Evolutionary conservation across 2,797 vertebrate species (phyloP), one percentile per base, ranked within the genome.

Genomic region (Menidia menidia): DNA sequence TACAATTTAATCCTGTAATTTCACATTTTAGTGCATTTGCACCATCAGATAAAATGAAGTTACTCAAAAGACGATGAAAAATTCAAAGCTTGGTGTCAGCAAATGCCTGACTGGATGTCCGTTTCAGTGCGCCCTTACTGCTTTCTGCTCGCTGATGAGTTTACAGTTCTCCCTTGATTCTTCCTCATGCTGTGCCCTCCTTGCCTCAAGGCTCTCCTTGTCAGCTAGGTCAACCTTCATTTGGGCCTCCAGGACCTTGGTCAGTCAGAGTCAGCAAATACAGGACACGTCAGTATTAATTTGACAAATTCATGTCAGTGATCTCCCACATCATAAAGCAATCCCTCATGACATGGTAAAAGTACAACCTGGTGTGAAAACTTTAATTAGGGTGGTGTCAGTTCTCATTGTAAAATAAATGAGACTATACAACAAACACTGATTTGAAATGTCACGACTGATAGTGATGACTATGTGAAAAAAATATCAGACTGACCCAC

Each of bases 81-180:
- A 54, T 13, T 1, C 32, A 30, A 48, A 6, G 14, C 4, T 62
- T 19, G 18, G 18, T 52, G 10, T 13, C 12, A 11, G 31, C 31
- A 54, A 67, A 65, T 47, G 6, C 2, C 18, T 18, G 1, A 60
- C 4, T 18, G 30, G 18, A 57, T 48, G 41, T 14, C 1, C 32
- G 13, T 35, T 19, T 61, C 30, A 3, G 13, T 66, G 64, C 68
- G 60, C 66, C 58, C 96, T 88, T 93, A 99, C 98, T 70, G 97
- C 97, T 93, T 98, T 99, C 92, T 99, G 98, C 83, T 99, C 98
- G 31, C 96, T 95, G 85, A 99, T 94, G 59, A 99, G 94, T 90
- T 97, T 98, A 92, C 96, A 96, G 79, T 99, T 99, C 83, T 99
- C 98, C 3, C 93, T 95, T 4, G 96, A 94, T 75, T 99, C 97